Conservation (phyloP, 2,113 vertebrate species). For the Nesoenas mayeri region DNA sequence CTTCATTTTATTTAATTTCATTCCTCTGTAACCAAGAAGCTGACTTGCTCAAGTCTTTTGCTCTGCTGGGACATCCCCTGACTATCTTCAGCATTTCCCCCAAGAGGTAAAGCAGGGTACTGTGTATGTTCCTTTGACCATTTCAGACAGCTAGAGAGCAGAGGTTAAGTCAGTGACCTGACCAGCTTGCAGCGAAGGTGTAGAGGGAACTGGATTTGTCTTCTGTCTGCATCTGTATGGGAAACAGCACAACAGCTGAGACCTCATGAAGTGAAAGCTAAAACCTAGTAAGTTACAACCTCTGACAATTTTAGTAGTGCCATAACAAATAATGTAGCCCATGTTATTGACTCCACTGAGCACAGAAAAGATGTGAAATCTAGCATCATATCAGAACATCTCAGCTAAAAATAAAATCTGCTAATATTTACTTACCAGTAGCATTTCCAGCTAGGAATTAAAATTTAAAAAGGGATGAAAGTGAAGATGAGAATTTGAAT, state of each 20-base stretch:
- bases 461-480: background rate
- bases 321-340: background rate
- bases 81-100: background rate
- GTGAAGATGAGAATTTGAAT: background rate
- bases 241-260: background rate
- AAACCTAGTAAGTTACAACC: background rate
- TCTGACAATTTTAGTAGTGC: background rate
- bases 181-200: background rate
- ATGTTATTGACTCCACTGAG: background rate
- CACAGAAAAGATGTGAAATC: background rate
- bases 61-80: background rate
- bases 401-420: background rate
- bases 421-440: background rate
- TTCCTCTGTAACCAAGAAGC: background rate
- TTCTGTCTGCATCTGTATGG: background rate
- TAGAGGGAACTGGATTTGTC: background rate
- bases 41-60: background rate
- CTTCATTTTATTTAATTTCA: background rate
- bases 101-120: background rate
- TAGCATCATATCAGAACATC: background rate
- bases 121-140: accelerated
- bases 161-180: background rate
- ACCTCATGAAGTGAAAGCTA: background rate
- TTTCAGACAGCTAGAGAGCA: background rate
- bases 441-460: constrained; percentile 6